phyloP scores from a whole-genome alignment of 2,113 vertebrate genomes.

The Tricholaema leucomelas region DNA sequence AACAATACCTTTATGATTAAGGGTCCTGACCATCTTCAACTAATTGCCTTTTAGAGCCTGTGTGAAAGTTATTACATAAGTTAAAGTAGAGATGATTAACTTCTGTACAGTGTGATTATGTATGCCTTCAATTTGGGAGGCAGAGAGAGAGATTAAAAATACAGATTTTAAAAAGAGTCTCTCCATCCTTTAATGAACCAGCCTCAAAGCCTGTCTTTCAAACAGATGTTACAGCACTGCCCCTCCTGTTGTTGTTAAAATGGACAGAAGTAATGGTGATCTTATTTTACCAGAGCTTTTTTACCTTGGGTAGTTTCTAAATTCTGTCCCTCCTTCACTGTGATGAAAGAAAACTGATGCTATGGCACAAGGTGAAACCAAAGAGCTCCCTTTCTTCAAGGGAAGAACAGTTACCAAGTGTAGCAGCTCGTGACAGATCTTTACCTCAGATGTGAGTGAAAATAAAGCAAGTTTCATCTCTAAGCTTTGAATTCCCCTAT shows the following conservation, averaged over 20 bases:
- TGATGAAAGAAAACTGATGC: background rate
- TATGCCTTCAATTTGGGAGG: background rate
- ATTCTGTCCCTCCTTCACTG: background rate
- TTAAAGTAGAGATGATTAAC: background rate
- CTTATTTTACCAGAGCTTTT: background rate
- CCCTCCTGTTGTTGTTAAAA: background rate
- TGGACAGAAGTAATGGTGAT: background rate
- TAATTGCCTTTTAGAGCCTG: background rate
- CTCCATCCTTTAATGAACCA: background rate
- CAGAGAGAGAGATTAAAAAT: background rate
- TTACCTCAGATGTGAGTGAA: background rate
- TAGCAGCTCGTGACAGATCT: background rate
- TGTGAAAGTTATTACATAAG: background rate
- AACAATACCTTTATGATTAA: background rate
- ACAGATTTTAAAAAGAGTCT: fast-evolving
- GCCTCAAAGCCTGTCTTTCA: background rate
- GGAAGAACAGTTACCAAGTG: background rate
- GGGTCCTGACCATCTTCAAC: background rate
- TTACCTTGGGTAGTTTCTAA: background rate
- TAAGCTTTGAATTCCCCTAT: background rate
- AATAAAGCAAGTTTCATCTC: conserved; percentile 7
- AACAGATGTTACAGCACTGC: background rate
- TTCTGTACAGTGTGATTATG: background rate
- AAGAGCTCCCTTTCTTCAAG: background rate
- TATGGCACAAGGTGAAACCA: background rate